phyloP scores from a whole-genome alignment of 2,113 vertebrate species.

The Hyperopisus bebe region DNA sequence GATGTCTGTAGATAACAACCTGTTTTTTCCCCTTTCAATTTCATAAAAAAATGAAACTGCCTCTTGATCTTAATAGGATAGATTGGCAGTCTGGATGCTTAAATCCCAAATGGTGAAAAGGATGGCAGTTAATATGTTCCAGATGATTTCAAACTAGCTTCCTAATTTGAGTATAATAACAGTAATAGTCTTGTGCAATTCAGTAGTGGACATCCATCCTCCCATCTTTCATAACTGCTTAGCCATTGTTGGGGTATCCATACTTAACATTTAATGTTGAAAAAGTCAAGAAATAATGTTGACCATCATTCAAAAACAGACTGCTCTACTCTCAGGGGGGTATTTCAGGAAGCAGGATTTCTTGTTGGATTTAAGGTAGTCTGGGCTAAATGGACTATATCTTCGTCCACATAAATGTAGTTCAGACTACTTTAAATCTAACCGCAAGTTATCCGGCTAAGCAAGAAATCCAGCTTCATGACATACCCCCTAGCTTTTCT shows the following conservation, averaged over 20 bases:
- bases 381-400: no score
- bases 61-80: constrained; percentile 58
- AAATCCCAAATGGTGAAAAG: constrained; percentile 48
- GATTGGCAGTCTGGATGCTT: constrained; percentile 48
- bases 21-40: constrained; percentile 43
- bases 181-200: not conserved
- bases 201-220: not conserved
- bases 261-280: not conserved
- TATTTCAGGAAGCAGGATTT: no score
- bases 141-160: constrained; percentile 27
- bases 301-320: not conserved
- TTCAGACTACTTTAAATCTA: no score
- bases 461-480: no score
- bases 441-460: no score
- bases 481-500: not conserved
- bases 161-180: not conserved
- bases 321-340: not conserved
- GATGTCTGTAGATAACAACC: constrained; percentile 63
- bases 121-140: constrained; percentile 43
- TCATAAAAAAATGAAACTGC: constrained; percentile 48
- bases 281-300: not conserved
- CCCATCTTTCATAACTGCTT: not conserved
- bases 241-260: not conserved
- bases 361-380: no score
- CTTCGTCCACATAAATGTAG: no score